phyloP scores from a whole-genome alignment of 2,797 vertebrate species.

The Lycodopsis pacificus region DNA sequence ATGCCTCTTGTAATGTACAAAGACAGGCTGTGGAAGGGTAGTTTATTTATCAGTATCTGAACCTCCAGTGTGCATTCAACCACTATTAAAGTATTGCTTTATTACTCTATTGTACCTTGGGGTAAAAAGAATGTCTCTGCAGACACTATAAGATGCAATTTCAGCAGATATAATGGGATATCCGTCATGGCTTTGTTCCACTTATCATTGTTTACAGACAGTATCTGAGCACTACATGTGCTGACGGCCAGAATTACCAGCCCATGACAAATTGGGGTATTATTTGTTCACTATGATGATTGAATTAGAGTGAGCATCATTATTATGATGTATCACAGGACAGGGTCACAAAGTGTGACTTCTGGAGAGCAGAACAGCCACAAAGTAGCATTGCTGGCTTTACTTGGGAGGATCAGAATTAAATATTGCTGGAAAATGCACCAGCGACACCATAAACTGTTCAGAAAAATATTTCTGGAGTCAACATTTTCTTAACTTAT shows the following conservation, averaged over 20 bases:
- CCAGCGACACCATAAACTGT: not conserved
- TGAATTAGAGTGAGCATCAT: constrained; percentile 25
- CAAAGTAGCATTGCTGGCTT: not conserved
- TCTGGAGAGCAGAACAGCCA: not conserved
- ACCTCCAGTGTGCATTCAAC: constrained; percentile 8
- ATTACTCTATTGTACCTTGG: not conserved
- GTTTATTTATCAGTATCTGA: constrained; percentile 7
- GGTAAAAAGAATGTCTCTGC: constrained; percentile 9
- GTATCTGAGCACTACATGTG: not conserved
- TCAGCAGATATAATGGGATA: constrained; percentile 20
- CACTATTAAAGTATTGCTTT: constrained; percentile 16
- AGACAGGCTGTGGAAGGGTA: not conserved
- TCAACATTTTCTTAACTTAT: not conserved
- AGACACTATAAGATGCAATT: constrained; percentile 15
- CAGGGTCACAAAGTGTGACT: constrained; percentile 9
- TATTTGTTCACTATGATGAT: constrained; percentile 12
- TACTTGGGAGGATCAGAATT: not conserved
- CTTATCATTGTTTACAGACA: not conserved
- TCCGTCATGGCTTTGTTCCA: constrained; percentile 9
- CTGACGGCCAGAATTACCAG: not conserved
- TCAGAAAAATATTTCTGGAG: not conserved
- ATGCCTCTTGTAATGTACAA: not conserved
- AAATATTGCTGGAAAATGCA: not conserved
- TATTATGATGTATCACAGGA: constrained; percentile 23
- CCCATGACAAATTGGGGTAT: constrained; percentile 17